These are phyloP conservation scores for Anarsia innoxiella DNA, from an alignment of 2,888 invertebrate genomes.

Conservation along the genomic window DNA sequence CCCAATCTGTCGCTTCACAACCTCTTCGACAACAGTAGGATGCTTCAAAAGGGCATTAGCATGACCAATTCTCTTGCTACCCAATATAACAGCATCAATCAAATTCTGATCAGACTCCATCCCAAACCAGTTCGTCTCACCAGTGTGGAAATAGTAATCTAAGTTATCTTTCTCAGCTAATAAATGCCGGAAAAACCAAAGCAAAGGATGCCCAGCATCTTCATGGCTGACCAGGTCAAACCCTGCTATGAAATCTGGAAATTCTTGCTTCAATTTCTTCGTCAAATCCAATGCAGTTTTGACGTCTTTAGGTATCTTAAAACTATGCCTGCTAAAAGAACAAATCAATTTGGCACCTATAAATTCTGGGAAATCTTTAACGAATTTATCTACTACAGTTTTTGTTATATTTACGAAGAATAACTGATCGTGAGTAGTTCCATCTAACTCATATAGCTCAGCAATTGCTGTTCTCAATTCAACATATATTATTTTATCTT, in stretches of 20 bases:
- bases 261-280: slow-evolving; percentile 21
- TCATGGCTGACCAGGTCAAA: slow-evolving; percentile 90
- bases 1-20: slow-evolving; percentile 76
- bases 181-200: slow-evolving; percentile 76
- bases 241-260: slow-evolving; percentile 82
- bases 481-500: slow-evolving; percentile 81
- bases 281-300: neutral
- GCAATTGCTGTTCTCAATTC: slow-evolving; percentile 80
- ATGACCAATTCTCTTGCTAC: slow-evolving; percentile 85
- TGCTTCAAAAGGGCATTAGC: slow-evolving; percentile 85
- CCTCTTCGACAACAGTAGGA: slow-evolving; percentile 76
- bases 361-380: slow-evolving; percentile 76
- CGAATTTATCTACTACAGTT: slow-evolving; percentile 73
- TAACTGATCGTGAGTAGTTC: slow-evolving; percentile 63
- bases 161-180: slow-evolving; percentile 62
- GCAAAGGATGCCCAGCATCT: slow-evolving; percentile 79
- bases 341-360: slow-evolving; percentile 81
- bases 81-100: slow-evolving; percentile 83
- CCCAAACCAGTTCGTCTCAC: slow-evolving; percentile 86
- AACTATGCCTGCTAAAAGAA: slow-evolving; percentile 69
- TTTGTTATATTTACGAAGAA: slow-evolving; percentile 76
- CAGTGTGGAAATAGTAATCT: slow-evolving; percentile 86
- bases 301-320: neutral
- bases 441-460: slow-evolving; percentile 79
- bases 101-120: slow-evolving; percentile 81